Percentiles rank a stretch among this genome's conserved stretches.
phyloP scores from a whole-genome alignment of 1,140 invertebrate species.

The Liolophura sinensis region DNA sequence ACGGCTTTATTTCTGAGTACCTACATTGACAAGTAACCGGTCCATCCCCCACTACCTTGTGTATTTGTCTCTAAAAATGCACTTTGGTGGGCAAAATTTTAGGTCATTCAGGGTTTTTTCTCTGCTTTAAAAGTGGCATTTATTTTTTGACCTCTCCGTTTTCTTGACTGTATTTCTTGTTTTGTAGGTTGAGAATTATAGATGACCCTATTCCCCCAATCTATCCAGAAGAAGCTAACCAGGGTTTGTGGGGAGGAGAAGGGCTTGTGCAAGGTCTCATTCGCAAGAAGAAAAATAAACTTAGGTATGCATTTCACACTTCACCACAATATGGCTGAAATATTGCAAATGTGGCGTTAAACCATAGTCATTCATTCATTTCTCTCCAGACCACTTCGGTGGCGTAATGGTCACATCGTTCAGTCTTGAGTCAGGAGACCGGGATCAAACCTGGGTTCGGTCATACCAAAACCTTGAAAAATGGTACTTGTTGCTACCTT shows the following conservation, averaged over 20 bases:
- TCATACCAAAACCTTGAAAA: too few relatives aligned
- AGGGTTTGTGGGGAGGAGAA: constrained; percentile 96
- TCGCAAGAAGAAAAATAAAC: constrained; percentile 62
- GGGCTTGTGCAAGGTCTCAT: constrained; percentile 88
- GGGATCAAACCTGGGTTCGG: too few relatives aligned
- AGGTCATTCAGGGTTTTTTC: neutral
- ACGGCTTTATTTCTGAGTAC: neutral
- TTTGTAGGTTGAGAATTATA: constrained; percentile 40
- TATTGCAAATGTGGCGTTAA: too few relatives aligned
- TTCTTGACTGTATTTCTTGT: constrained; percentile 10
- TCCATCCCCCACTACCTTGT: neutral
- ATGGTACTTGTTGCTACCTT: too few relatives aligned
- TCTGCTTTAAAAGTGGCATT: neutral
- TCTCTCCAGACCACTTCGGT: too few relatives aligned
- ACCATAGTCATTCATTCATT: too few relatives aligned
- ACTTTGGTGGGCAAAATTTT: too few relatives aligned
- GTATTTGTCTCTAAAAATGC: too few relatives aligned
- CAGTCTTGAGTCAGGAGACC: too few relatives aligned
- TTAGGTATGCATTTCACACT: too few relatives aligned
- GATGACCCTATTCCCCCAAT: constrained; percentile 69
- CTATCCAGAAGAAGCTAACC: constrained; percentile 77
- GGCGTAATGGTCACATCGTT: too few relatives aligned
- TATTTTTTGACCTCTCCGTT: constrained; percentile 12
- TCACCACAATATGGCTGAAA: too few relatives aligned
- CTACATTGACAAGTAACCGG: neutral